Evolutionary conservation across 2,888 invertebrate genomes (phyloP).

Genomic region (Autographa gamma): DNA sequence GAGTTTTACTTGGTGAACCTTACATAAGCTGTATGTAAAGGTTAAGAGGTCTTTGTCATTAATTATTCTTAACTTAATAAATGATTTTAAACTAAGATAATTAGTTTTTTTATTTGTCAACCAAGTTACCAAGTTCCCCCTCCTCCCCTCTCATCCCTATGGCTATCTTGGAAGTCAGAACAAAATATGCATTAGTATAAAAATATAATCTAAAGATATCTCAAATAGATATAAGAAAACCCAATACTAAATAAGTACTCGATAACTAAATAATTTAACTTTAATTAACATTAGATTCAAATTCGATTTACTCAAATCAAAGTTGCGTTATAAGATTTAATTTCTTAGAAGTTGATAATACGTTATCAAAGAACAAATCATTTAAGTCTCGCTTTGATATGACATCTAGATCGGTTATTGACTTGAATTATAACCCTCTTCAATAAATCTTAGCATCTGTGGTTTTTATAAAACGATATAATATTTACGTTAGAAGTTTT

Average conservation of each 20-base stretch:
- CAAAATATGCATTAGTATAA: too few species aligned
- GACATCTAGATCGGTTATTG: conserved; percentile 4
- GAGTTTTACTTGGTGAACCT: too few species aligned
- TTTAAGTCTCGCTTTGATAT: conserved; percentile 1
- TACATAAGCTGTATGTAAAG: too few species aligned
- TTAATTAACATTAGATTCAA: background rate
- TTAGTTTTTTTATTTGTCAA: too few species aligned
- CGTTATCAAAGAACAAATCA: conserved; percentile 4
- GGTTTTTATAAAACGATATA: background rate
- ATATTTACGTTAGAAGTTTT: background rate
- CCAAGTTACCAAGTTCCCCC: too few species aligned
- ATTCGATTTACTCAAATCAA: background rate
- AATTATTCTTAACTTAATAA: too few species aligned
- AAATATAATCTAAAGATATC: too few species aligned
- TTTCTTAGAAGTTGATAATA: background rate
- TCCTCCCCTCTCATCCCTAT: too few species aligned
- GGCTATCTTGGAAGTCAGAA: too few species aligned
- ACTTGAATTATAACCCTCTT: background rate
- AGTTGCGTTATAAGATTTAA: background rate
- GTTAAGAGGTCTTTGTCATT: too few species aligned
- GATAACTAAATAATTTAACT: background rate
- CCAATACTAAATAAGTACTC: background rate
- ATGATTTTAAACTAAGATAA: too few species aligned
- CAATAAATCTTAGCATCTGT: background rate
- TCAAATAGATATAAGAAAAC: too few species aligned